These are phyloP conservation scores for Eremophila alpestris DNA, from an alignment of 2,797 vertebrate genomes.

Conservation along the genomic window DNA sequence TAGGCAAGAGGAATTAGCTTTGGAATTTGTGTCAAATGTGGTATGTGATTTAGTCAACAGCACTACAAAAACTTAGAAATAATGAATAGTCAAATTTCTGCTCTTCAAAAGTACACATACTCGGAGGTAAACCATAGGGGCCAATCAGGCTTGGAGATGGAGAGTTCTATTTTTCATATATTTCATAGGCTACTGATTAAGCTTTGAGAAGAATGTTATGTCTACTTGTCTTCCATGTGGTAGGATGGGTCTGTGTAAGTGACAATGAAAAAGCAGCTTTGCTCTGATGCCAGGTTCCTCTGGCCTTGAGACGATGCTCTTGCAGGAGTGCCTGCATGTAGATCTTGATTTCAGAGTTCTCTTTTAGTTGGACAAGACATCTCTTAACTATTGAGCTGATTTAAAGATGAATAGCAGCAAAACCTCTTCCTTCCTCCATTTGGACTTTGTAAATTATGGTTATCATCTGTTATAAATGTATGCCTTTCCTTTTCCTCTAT, in stretches of 20 bases:
- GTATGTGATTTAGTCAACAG: not conserved
- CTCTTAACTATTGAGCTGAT: not conserved
- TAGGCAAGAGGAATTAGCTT: not conserved
- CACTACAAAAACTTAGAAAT: not conserved
- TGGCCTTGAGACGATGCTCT: not conserved
- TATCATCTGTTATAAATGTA: not conserved
- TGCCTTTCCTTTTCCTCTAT: not conserved
- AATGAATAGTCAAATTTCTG: not conserved
- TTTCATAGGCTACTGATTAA: not conserved
- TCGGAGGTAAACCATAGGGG: not conserved
- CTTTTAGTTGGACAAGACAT: not conserved
- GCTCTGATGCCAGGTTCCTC: not conserved
- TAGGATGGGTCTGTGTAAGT: not conserved
- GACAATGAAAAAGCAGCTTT: not conserved
- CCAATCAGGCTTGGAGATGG: not conserved
- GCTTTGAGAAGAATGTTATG: not conserved
- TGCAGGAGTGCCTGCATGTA: not conserved
- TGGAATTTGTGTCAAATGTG: not conserved
- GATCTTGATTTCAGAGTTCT: not conserved
- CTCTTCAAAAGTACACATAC: not conserved
- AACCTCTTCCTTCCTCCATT: not conserved
- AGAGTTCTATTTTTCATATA: not conserved
- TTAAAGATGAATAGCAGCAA: not conserved
- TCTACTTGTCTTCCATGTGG: not conserved
- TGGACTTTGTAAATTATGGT: not conserved